Conservation (phyloP, 2,113 vertebrate genomes). For the Pogonocichla stellata region DNA sequence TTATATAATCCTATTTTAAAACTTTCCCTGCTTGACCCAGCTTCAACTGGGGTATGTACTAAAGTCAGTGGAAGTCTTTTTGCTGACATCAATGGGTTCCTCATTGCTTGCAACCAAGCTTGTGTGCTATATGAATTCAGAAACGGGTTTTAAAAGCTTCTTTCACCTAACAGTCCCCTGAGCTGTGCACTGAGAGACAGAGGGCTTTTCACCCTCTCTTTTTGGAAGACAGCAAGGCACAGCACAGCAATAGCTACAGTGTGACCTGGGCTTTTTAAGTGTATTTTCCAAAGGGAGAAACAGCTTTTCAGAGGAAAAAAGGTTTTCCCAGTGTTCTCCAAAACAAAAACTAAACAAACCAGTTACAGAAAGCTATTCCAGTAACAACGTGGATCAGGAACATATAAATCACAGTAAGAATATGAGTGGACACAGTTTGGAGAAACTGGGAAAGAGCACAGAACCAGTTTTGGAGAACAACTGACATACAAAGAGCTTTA, state of each 20-base stretch:
- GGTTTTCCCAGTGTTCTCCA: not conserved
- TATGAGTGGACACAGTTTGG: not conserved
- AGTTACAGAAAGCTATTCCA: not conserved
- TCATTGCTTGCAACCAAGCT: not conserved
- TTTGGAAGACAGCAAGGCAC: not conserved
- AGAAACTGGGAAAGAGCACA: not conserved
- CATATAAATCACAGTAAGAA: not conserved
- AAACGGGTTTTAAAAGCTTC: not conserved
- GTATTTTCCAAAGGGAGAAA: not conserved
- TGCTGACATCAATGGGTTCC: not conserved
- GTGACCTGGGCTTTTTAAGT: not conserved
- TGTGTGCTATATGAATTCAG: constrained; percentile 11
- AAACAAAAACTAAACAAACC: not conserved
- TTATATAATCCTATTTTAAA: not conserved
- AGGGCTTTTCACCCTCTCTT: not conserved
- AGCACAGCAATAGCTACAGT: not conserved
- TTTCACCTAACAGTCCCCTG: not conserved
- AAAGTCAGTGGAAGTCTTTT: constrained; percentile 26
- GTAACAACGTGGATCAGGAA: not conserved
- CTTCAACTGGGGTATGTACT: not conserved
- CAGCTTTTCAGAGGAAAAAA: not conserved
- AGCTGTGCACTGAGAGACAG: not conserved
- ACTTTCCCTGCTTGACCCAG: not conserved
- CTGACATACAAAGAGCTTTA: not conserved
- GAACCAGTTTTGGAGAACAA: not conserved